Evolutionary conservation across 2,113 vertebrate species (phyloP).

Genomic region (Dipodomys spectabilis): DNA sequence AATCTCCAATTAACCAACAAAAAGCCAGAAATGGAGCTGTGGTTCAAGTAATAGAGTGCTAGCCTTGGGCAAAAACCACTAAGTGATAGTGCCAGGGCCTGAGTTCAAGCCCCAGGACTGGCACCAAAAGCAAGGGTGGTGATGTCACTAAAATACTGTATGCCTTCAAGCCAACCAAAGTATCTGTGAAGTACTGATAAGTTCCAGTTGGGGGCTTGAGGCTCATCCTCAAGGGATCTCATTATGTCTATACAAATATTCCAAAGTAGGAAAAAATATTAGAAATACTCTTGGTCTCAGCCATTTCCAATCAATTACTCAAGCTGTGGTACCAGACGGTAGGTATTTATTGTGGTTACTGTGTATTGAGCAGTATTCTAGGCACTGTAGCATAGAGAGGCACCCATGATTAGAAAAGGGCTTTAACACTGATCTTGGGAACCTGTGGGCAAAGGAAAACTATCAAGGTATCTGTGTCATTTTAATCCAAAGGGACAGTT

Average conservation of each 20-base stretch:
- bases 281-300: neutral
- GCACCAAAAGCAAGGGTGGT: too few relatives aligned
- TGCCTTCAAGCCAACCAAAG: neutral
- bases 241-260: neutral
- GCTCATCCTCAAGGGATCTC: neutral
- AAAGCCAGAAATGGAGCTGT: too few relatives aligned
- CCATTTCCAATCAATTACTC: neutral
- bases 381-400: neutral
- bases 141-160: neutral
- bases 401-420: neutral
- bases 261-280: neutral
- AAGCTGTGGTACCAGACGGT: neutral
- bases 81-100: too few relatives aligned
- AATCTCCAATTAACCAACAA: too few relatives aligned
- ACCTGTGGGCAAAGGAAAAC: neutral
- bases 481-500: fast-evolving
- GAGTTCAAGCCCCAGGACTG: too few relatives aligned
- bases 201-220: neutral
- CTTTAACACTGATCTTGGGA: neutral
- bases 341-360: neutral
- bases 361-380: neutral
- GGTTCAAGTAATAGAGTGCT: too few relatives aligned
- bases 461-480: neutral
- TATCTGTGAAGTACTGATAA: neutral
- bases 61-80: too few relatives aligned